These are phyloP conservation scores for Pteronotus mesoamericanus DNA, from an alignment of 2,797 vertebrate genomes.

Conservation along the genomic window DNA sequence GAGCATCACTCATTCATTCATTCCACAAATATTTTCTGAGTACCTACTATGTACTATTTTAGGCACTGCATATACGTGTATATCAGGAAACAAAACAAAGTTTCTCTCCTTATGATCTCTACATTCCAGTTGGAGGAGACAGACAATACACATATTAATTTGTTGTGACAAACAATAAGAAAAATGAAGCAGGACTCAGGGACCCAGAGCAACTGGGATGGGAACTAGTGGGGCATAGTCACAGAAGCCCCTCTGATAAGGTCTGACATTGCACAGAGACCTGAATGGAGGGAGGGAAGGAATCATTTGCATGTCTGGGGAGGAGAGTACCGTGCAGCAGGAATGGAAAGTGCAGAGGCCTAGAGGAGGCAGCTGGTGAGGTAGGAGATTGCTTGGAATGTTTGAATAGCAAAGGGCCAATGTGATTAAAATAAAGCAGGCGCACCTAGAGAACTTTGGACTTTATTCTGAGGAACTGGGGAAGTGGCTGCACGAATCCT, in stretches of 20 bases:
- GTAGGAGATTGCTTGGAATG: neutral
- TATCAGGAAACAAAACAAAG: neutral
- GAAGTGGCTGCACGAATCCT: neutral
- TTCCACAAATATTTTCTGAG: constrained; percentile 2
- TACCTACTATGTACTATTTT: neutral
- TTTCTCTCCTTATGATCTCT: neutral
- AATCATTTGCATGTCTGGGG: neutral
- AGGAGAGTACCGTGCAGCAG: neutral
- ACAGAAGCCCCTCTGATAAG: neutral
- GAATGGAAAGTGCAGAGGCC: neutral
- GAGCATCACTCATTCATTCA: neutral
- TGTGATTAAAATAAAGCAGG: neutral
- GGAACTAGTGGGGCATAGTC: neutral
- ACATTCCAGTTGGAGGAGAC: neutral
- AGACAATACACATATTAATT: neutral
- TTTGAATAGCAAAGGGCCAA: neutral
- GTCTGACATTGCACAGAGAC: neutral
- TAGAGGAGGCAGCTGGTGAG: rapidly evolving
- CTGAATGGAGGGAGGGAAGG: neutral
- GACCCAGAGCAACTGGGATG: neutral
- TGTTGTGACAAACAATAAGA: neutral
- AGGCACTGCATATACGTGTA: neutral
- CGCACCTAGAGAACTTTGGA: neutral
- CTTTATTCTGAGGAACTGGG: neutral
- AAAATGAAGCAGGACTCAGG: neutral